Evolutionary conservation across 2,888 invertebrate genomes (phyloP).

Genomic region (Calephelis perditalis): DNA sequence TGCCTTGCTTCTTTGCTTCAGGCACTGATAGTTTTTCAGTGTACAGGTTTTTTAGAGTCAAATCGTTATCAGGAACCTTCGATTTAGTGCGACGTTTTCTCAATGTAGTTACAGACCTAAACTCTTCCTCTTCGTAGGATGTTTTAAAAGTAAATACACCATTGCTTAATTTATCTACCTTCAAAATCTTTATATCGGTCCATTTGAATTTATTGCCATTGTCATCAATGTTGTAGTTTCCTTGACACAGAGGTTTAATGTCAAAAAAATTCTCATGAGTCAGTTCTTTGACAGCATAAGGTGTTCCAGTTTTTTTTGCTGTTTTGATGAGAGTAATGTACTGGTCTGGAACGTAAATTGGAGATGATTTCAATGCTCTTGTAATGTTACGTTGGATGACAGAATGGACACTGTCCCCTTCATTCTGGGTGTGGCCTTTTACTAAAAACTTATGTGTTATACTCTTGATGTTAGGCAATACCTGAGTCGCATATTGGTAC

Average conservation of each 20-base stretch:
- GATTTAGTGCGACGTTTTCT: constrained; percentile 15
- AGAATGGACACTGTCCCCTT: constrained; percentile 18
- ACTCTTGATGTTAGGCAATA: constrained; percentile 17
- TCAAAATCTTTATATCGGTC: constrained; percentile 21
- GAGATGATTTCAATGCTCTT: constrained; percentile 31
- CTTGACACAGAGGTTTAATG: constrained; percentile 19
- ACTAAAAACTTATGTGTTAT: constrained; percentile 37
- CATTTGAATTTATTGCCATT: constrained; percentile 23
- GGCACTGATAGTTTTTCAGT: constrained; percentile 25
- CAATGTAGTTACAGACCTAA: constrained; percentile 20
- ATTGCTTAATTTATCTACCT: constrained; percentile 8
- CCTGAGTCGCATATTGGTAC: constrained; percentile 20
- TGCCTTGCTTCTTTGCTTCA: constrained; percentile 22
- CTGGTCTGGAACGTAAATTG: constrained; percentile 34
- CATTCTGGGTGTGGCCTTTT: constrained; percentile 36
- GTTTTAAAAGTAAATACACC: constrained; percentile 10
- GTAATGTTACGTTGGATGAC: constrained; percentile 31
- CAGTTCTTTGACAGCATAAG: constrained; percentile 21
- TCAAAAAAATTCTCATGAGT: constrained; percentile 24
- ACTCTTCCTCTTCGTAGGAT: constrained; percentile 17
- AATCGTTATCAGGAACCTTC: constrained; percentile 13
- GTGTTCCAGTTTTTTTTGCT: constrained; percentile 22
- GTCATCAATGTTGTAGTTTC: constrained; percentile 19
- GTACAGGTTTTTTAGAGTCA: constrained; percentile 23
- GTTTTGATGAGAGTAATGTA: constrained; percentile 34